Evolutionary conservation across 2,113 vertebrate species (phyloP).

Genomic region (Gasterosteus aculeatus): DNA sequence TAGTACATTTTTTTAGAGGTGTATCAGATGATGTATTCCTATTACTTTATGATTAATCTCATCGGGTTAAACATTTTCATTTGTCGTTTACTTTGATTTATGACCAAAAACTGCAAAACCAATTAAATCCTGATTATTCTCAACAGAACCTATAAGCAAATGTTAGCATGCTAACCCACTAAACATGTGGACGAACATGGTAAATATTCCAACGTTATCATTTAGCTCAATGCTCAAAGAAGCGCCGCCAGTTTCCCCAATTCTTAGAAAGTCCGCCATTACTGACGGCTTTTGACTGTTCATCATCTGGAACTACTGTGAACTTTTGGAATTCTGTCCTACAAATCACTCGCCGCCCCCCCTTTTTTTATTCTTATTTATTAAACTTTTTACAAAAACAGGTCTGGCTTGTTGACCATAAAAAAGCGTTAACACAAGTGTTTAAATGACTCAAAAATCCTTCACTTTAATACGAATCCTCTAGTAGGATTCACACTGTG

Average conservation of each 20-base stretch:
- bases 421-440: neutral
- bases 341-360: neutral
- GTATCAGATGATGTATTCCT: neutral
- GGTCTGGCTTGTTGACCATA: neutral
- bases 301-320: neutral
- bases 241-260: too few species aligned
- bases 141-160: neutral
- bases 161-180: neutral
- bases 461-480: neutral
- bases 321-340: too few species aligned
- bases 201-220: neutral
- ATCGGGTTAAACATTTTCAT: neutral
- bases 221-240: neutral
- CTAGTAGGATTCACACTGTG: neutral
- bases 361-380: too few species aligned
- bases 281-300: neutral
- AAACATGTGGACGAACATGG: neutral
- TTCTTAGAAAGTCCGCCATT: neutral
- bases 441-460: neutral
- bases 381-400: neutral
- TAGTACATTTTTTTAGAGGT: neutral
- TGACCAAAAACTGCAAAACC: neutral
- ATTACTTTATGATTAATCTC: neutral
- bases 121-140: neutral
- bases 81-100: neutral